Conservation (phyloP, 2,113 vertebrate species). For the Microcebus jonahi region DNA sequence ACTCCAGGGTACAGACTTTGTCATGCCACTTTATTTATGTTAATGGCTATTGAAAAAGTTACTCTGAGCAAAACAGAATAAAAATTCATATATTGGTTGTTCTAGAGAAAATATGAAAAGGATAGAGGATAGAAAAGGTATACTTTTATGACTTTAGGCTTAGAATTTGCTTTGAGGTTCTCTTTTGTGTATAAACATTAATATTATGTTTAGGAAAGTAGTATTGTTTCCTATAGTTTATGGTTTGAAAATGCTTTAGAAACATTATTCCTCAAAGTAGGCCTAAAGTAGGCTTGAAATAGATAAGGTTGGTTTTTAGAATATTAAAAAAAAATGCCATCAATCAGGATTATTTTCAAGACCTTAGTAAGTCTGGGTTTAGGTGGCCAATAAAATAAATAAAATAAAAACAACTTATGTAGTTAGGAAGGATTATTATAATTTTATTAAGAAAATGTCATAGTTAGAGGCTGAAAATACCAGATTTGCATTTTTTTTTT, state of each 20-base stretch:
- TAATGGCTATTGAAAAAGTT: background rate
- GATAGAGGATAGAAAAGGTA: background rate
- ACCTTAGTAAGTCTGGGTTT: background rate
- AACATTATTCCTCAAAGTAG: background rate
- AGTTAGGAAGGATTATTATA: background rate
- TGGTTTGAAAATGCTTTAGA: background rate
- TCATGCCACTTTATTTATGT: conserved; percentile 7
- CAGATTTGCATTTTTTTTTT: background rate
- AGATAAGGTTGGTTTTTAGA: conserved; percentile 16
- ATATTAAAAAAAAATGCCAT: background rate
- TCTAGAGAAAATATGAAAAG: background rate
- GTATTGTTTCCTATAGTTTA: background rate
- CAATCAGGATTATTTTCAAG: background rate
- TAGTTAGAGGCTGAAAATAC: background rate
- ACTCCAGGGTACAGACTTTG: background rate
- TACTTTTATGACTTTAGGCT: conserved; percentile 40
- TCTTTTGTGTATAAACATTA: conserved; percentile 1
- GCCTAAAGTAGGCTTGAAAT: background rate
- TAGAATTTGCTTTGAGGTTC: background rate
- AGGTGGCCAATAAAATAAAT: background rate
- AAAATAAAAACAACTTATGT: conserved; percentile 7
- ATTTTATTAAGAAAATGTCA: background rate
- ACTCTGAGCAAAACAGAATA: background rate
- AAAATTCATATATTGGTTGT: background rate
- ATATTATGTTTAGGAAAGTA: background rate